Evolutionary conservation across 1,140 invertebrate species (phyloP), one percentile per base, ranked within the genome.

Genomic region (Anagrus nilaparvatae): DNA sequence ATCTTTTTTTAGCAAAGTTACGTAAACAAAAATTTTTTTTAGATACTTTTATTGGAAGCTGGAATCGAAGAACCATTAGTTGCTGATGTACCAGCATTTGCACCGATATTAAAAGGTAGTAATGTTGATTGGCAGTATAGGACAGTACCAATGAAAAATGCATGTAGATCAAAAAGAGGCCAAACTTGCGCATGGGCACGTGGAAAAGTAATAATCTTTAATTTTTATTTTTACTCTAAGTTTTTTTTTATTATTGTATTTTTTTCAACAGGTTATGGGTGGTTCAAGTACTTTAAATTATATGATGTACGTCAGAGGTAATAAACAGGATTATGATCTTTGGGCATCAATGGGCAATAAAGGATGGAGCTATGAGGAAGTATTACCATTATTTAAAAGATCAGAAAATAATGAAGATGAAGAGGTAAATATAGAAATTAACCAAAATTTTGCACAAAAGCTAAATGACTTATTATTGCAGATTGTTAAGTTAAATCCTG

Each of bases 21-120:
- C n/a, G 25, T 10, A 39, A 21, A 16, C 13, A 20, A 9, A 20
- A 25, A 5, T 12, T 27, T 31, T 40, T 61, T 58, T 1, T 51
- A 80, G 78, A 67, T 87, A 6, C 58, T 87, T 5, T 63, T 87
- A 1, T 50, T 87, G 28, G 83, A 87, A 68, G 83, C 82, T 6
- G 84, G 83, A 2, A 75, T 72, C 8, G 79, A 84, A 59, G 82
- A 85, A 57, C 77, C 77, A 3, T 68, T 76, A 31, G 70, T 79
- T 0, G 75, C 78, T 2, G 77, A 74, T 32, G 72, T 81, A 4
- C 80, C 81, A 9, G 69, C 73, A 1, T 69, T 79, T 4, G 72
- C 77, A 0, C 70, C 74, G 17, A 54, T 72, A 9, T 50, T 82
- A 1, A 68, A 67, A 39, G 50, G 54, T 3, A 74, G 71, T 16